Base-by-base conservation (phyloP, 2,888 invertebrate genomes). In the Antheraea yamamai region DNA sequence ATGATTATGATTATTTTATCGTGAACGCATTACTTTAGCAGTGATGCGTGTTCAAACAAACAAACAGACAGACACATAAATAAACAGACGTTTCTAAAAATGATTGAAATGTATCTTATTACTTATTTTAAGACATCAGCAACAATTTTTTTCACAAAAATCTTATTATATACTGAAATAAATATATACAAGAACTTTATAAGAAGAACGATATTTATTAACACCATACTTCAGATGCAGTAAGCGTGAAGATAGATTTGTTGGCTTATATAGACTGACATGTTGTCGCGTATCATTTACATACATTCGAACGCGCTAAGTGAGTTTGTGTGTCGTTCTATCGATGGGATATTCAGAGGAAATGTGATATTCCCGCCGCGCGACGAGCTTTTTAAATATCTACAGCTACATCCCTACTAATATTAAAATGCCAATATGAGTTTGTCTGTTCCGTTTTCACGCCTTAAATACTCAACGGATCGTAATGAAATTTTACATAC, bases 261-360 rank as follows among this genome's bases (percentile, higher is more conserved):
- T 20, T 68, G 39, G 39, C 39, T 20, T 39, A 39, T 70, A 39
- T n/a, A 7, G 8, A 70, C 78, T 79, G 79, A 80, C 58, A 58
- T 16, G 23, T 47, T 51, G 26, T 76, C 66, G 77, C 77, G 77
- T 76, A 79, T 78, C 78, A 85, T 84, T 84, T 84, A 84, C 87
- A 87, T 87, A 79, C 76, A 78, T 72, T 80, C 70, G 70, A 70
- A 39, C n/a, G n/a, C 70, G 70, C 70, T 70, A 70, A 87, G 87
- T 84, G 87, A 78, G 82, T 86, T 86, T 85, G 80, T 85, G 74
- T 87, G 87, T 83, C 77, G 76, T 73, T 79, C 76, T 75, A 77
- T 80, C 75, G 79, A 76, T 75, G 77, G 78, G 80, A 83, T 79
- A 78, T 75, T 78, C 77, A 79, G 81, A 80, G 77, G 85, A 75